Base-by-base conservation (phyloP, 2,797 vertebrate genomes). In the Poeciliopsis turneri region DNA sequence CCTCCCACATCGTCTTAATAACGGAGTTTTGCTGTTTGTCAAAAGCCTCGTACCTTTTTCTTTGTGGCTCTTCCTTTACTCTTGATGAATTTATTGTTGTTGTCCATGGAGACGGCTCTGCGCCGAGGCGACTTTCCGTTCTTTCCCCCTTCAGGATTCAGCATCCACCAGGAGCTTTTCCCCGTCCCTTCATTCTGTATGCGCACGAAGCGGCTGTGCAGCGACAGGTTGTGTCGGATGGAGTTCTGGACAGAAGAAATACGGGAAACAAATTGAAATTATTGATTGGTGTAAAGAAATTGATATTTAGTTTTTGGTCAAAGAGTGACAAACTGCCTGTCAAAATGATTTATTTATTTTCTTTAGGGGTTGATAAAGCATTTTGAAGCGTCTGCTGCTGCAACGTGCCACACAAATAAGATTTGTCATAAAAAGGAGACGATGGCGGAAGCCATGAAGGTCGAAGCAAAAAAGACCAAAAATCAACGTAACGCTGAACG, bases 111-210 rank as follows among this genome's bases (percentile, higher is more conserved):
- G 0, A 96, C 96, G 0, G 98, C 98, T 87, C 98, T 94, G 87
- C 98, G 97, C 72, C 98, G 95, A 28, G 98, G 98, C 9, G 98
- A 99, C 84, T 99, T 99, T 12, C 98, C 98, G 2, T 95, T 99
- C 93, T 98, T 99, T 46, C 97, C 97, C 16, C 98, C 98, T 75
- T 99, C 98, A 0, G 98, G 98, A 86, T 99, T 99, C 75, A 99
- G 94, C 97, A 99, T 99, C 98, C 98, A 99, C 98, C 98, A 99
- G 33, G 98, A 99, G 92, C 98, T 99, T 93, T 99, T 99, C 23
- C 98, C 98, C 0, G 98, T 99, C 57, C 98, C 98, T 88, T 99
- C 98, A 18, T 99, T 99, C 93, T 99, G 98, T 64, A 99, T 97
- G 43, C 98, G 96, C 82, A 99, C 94, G 76, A 99, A 99, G 81